phyloP scores from a whole-genome alignment of 2,888 invertebrate genomes.

The Ctena decussata region DNA sequence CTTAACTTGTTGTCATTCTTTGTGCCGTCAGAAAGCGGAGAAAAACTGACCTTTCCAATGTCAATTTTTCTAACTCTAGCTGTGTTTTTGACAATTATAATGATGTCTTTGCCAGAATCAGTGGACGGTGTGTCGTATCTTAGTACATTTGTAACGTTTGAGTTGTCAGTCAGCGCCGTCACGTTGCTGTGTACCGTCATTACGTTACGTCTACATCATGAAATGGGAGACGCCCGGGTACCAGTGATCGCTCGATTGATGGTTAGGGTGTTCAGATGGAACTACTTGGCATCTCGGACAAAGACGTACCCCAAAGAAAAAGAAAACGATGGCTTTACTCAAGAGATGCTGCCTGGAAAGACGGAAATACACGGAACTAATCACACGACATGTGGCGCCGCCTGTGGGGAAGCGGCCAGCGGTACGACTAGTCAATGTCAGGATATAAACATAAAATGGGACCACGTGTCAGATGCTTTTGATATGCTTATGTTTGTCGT shows the following conservation, averaged over 20 bases:
- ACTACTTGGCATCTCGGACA: no score
- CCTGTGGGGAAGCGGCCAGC: no score
- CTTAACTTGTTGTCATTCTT: slow-evolving; percentile 46
- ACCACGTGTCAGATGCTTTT: no score
- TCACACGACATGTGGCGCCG: no score
- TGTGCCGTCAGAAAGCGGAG: slow-evolving; percentile 48
- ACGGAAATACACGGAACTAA: no score
- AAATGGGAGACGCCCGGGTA: background rate
- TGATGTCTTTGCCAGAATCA: slow-evolving; percentile 43
- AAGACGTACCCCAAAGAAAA: no score
- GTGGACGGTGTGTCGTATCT: slow-evolving; percentile 50
- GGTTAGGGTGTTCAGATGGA: slow-evolving; percentile 18
- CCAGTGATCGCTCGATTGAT: background rate
- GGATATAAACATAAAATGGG: no score
- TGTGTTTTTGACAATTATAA: slow-evolving; percentile 49
- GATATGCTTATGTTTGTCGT: no score
- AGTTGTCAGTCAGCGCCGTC: slow-evolving; percentile 21
- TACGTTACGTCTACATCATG: slow-evolving; percentile 1
- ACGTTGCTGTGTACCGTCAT: slow-evolving; percentile 30
- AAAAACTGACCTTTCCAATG: slow-evolving; percentile 49
- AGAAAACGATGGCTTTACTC: no score
- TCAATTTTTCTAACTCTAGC: slow-evolving; percentile 48
- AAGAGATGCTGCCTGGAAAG: no score
- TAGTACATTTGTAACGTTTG: slow-evolving; percentile 45
- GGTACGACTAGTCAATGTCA: no score